Evolutionary conservation across 2,888 invertebrate species (phyloP), one percentile per base, ranked within the genome.

Genomic region (Ormyrus labotus): DNA sequence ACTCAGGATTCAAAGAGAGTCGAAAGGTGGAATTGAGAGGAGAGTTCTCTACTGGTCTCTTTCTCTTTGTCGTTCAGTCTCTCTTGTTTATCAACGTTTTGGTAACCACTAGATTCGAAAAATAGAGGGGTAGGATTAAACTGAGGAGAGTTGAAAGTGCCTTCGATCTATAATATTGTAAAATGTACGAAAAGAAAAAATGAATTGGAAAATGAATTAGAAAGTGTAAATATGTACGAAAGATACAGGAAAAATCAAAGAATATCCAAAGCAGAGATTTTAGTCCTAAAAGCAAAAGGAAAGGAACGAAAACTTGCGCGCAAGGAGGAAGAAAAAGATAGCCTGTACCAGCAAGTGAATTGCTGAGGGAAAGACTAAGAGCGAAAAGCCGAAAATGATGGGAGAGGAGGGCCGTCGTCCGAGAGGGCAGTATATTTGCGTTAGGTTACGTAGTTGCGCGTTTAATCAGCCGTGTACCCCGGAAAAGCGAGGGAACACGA

Each of bases 391-490:
- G 71, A 81, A 81, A 82, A 76, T 78, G 83, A 76, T 69, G 79
- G 74, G 57, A 83, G 78, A 81, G 81, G 78, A 70, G 72, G 76
- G 78, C 50, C 63, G 60, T 72, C 61, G 72, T 63, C 68, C 68
- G 81, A 85, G 83, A 84, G 85, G 84, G 85, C 85, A 86, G 87
- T 87, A 86, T 90, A 89, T 90, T 90, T 90, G 87, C 90, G 87
- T 90, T 87, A 85, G 87, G 88, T 88, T 89, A 89, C 88, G 88
- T 89, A 90, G 90, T 89, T 90, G 88, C 87, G 88, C 89, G 90
- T 90, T 90, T 90, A 90, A 90, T 90, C 90, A 90, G 88, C 89
- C 89, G 86, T 90, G 87, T 85, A 85, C 47, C 85, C 83, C 86
- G 84, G 86, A 19, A 34, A 5, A 34, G 34, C 13, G 34, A 51